Evolutionary conservation across 1,140 invertebrate species (phyloP), one percentile per base, ranked within the genome.

Genomic region (Vollenhovia emeryi): DNA sequence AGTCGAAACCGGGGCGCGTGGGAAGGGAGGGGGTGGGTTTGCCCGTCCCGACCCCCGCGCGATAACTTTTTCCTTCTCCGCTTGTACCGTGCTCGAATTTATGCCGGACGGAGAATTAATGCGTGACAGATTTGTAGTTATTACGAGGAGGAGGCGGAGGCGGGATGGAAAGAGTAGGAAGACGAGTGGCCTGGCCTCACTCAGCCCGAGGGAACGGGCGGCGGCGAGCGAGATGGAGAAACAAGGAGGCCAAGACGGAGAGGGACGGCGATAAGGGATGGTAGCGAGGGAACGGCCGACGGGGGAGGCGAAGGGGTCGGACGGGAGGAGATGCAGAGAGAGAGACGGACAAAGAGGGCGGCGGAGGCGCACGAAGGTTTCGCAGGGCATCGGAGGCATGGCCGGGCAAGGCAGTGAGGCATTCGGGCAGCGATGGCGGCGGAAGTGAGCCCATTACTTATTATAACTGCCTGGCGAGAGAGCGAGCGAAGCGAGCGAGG

Each of bases 61-160:
- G 91, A 93, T 93, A 92, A 92, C 90, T 93, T 92, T 92, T 93
- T 93, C 87, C 90, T 93, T 90, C 92, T 92, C 88, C 90, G 82
- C 88, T 89, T 90, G 91, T 93, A 92, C 90, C 82, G 83, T 86
- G 92, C 90, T 93, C 92, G 90, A 95, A 95, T 94, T 95, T 94
- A 95, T 94, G 93, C 94, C 91, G 92, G 93, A 92, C 93, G 90
- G 92, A 93, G 93, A 95, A 95, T 95, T 94, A 95, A 95, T 94
- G 94, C 91, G 92, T 94, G 94, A 95, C 94, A 94, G 94, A 94
- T 95, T 95, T 94, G 94, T 94, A 94, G 93, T 94, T 95, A 94
- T 94, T 94, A 94, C 93, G 91, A 92, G 90, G 87, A 90, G 88
- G 84, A 85, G 88, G 86, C 55, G 91, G 84, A 87, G 87, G 87